phyloP scores from a whole-genome alignment of 2,888 invertebrate species.

The Endotricha flammealis region DNA sequence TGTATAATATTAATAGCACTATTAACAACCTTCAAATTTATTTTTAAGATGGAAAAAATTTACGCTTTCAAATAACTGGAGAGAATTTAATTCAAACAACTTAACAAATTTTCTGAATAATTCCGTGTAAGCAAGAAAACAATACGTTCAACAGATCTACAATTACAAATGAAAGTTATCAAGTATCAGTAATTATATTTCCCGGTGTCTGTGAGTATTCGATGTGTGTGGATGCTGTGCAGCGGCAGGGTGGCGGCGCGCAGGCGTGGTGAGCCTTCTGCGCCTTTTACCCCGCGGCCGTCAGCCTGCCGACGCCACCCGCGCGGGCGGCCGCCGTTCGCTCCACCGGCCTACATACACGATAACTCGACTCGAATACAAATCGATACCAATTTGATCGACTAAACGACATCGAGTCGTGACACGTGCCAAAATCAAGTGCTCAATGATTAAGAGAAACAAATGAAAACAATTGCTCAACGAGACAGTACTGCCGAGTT shows the following conservation, averaged over 20 bases:
- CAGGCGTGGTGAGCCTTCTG: constrained; percentile 56
- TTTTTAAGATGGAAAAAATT: too few species aligned
- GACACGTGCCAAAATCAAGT: constrained; percentile 31
- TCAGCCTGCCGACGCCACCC: constrained; percentile 50
- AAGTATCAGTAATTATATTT: too few species aligned
- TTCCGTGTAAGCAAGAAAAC: too few species aligned
- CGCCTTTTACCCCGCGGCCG: constrained; percentile 44
- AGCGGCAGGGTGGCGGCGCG: constrained; percentile 47
- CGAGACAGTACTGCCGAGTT: constrained; percentile 19
- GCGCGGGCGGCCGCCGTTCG: constrained; percentile 51
- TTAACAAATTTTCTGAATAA: too few species aligned
- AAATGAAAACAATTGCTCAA: constrained; percentile 15
- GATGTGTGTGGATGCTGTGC: constrained; percentile 37
- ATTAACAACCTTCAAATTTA: too few species aligned
- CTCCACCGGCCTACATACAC: constrained; percentile 30
- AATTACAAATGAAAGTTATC: too few species aligned
- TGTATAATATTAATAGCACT: too few species aligned
- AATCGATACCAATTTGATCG: constrained; percentile 61
- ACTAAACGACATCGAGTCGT: constrained; percentile 34
- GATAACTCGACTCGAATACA: constrained; percentile 35
- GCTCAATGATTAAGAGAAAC: constrained; percentile 16
- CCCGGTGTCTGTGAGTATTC: constrained; percentile 9
- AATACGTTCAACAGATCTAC: too few species aligned
- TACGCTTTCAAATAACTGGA: too few species aligned
- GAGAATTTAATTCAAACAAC: too few species aligned